phyloP scores from a whole-genome alignment of 1,140 invertebrate genomes.

The Dolichoris vasculosae region DNA sequence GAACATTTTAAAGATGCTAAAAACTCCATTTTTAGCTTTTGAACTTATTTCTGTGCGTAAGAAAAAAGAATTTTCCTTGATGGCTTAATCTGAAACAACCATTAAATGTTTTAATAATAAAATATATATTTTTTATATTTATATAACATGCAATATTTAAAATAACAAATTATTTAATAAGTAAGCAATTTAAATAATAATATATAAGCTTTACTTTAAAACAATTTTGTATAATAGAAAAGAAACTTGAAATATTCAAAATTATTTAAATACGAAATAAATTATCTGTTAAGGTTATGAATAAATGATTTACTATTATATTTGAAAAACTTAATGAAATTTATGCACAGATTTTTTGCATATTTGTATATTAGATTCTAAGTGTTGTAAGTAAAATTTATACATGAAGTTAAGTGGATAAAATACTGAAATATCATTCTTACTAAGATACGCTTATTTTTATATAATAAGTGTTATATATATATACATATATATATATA shows the following conservation, averaged over 20 bases:
- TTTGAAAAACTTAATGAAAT: neutral
- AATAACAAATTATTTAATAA: neutral
- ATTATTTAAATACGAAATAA: too few relatives aligned
- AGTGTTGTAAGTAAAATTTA: conserved; percentile 3
- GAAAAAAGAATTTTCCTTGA: conserved; percentile 50
- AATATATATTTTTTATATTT: neutral
- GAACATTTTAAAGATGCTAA: conserved; percentile 77
- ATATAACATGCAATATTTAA: neutral
- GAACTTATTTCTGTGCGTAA: conserved; percentile 49
- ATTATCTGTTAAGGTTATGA: conserved; percentile 7
- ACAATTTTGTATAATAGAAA: too few relatives aligned
- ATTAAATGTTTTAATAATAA: conserved; percentile 25
- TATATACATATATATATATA: neutral
- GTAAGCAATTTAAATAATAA: conserved; percentile 3
- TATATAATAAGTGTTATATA: neutral
- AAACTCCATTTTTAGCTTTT: conserved; percentile 58
- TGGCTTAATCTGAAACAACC: conserved; percentile 51
- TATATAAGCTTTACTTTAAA: neutral
- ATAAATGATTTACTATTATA: neutral
- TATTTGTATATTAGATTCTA: neutral
- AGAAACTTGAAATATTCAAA: too few relatives aligned
- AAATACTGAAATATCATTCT: neutral
- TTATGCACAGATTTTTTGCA: conserved; percentile 10
- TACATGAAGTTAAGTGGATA: neutral
- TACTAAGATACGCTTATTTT: neutral